Conservation (phyloP, 2,888 invertebrate species). For the Acrobasis repandana region DNA sequence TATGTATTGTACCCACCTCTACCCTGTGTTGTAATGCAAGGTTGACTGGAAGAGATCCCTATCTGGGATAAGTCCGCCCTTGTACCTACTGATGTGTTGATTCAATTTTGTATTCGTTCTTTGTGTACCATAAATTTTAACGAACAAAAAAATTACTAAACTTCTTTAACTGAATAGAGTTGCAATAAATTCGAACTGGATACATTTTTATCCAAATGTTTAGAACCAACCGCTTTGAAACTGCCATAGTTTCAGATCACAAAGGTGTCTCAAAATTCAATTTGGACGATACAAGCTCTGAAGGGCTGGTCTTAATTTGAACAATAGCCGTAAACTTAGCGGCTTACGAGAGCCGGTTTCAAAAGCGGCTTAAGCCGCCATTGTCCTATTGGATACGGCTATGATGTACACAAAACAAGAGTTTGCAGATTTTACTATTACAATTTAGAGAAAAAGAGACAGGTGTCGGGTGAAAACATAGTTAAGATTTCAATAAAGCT, state of each 20-base stretch:
- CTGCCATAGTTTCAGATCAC: conserved; percentile 8
- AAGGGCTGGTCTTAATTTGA: conserved; percentile 50
- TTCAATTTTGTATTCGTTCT: too few species aligned
- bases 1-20: too few species aligned
- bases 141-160: too few species aligned
- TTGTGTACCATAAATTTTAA: too few species aligned
- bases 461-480: too few species aligned
- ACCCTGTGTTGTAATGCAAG: too few species aligned
- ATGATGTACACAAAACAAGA: conserved; percentile 48
- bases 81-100: too few species aligned
- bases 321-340: conserved; percentile 56
- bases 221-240: conserved; percentile 23
- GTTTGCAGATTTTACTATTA: conserved; percentile 38
- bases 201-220: conserved; percentile 27
- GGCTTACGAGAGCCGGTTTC: conserved; percentile 46
- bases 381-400: conserved; percentile 46
- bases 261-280: conserved; percentile 43
- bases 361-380: conserved; percentile 28
- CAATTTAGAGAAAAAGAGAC: conserved; percentile 7
- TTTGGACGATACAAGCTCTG: conserved; percentile 40
- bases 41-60: too few species aligned
- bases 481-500: too few species aligned
- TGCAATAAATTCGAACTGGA: neutral
- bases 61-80: too few species aligned
- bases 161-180: too few species aligned